Conservation (phyloP, 2,888 invertebrate species). For the Marronus borbonicus region DNA sequence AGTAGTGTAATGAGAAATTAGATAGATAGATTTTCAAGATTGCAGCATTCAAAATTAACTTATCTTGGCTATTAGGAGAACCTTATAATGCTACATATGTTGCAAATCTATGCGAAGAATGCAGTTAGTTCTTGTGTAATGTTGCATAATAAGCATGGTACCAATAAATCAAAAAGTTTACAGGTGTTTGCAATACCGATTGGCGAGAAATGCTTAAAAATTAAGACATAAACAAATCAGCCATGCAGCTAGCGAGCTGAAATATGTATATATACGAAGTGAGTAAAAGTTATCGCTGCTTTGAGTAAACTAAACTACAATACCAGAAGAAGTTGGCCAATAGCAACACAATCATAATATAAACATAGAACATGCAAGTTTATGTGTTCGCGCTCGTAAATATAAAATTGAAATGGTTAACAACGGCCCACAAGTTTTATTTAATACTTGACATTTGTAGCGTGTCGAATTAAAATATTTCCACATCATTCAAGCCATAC, state of each 20-base stretch:
- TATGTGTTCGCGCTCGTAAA: not conserved
- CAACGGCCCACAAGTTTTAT: conserved; percentile 29
- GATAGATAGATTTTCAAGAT: no score
- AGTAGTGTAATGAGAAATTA: no score
- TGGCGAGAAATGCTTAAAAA: conserved; percentile 27
- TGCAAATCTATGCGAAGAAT: no score
- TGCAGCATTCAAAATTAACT: no score
- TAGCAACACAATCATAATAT: conserved; percentile 17
- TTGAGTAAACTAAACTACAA: conserved; percentile 25
- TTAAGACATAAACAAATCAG: conserved; percentile 39
- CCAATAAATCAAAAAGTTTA: conserved; percentile 1
- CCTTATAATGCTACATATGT: no score
- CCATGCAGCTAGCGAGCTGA: not conserved
- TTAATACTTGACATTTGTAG: conserved; percentile 11
- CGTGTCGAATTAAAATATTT: conserved; percentile 22
- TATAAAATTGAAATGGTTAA: not conserved
- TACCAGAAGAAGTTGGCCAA: conserved; percentile 22
- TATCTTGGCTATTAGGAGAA: no score
- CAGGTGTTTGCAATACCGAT: conserved; percentile 22
- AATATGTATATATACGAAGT: not conserved
- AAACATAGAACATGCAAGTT: conserved; percentile 1
- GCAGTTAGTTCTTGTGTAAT: no score
- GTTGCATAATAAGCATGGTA: not conserved
- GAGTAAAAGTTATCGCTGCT: conserved; percentile 13
- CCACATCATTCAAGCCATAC: conserved; percentile 26